These are phyloP conservation scores for Arge pagana DNA, from an alignment of 2,888 invertebrate genomes.

Conservation along the genomic window DNA sequence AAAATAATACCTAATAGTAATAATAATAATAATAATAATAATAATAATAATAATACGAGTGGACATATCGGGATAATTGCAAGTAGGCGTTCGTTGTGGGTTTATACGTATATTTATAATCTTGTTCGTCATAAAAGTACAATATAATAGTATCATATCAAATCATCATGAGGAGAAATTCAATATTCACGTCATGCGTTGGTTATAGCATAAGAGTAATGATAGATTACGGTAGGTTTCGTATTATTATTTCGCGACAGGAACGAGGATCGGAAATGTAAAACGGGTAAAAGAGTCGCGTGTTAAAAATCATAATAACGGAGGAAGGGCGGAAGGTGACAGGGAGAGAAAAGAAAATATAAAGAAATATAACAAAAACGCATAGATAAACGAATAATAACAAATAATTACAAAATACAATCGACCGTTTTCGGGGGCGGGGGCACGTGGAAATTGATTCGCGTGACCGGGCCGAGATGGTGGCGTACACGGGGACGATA, in stretches of 20 bases:
- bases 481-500: background rate
- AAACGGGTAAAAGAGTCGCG: background rate
- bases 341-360: slow-evolving; percentile 28
- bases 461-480: slow-evolving; percentile 31
- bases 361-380: slow-evolving; percentile 34
- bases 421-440: slow-evolving; percentile 28
- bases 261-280: background rate
- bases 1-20: too few species aligned
- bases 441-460: slow-evolving; percentile 32
- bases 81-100: too few species aligned
- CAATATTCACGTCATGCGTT: slow-evolving; percentile 51
- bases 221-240: slow-evolving; percentile 29
- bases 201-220: slow-evolving; percentile 40
- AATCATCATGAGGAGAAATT: slow-evolving; percentile 56
- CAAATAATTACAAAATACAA: slow-evolving; percentile 46
- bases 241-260: slow-evolving; percentile 27
- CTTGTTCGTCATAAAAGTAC: slow-evolving; percentile 57
- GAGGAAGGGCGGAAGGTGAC: slow-evolving; percentile 12
- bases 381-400: slow-evolving; percentile 44
- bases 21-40: too few species aligned
- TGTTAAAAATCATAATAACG: slow-evolving; percentile 14
- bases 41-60: too few species aligned
- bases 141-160: slow-evolving; percentile 54
- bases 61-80: too few species aligned
- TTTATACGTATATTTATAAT: slow-evolving; percentile 55